These are phyloP conservation scores for Ostrea denselamellosa DNA, from an alignment of 1,140 invertebrate genomes.

Conservation along the genomic window DNA sequence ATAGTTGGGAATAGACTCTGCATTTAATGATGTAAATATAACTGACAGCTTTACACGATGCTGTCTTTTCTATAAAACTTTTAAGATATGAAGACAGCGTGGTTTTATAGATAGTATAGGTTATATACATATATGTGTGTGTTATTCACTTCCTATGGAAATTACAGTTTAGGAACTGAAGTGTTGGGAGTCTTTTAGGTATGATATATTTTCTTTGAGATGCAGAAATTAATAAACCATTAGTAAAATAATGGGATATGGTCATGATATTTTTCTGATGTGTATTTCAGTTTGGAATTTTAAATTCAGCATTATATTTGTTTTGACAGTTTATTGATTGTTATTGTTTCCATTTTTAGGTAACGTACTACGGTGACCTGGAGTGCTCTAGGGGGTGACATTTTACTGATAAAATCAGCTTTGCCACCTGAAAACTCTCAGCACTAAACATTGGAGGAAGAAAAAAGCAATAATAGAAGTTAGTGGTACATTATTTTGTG, in stretches of 20 bases:
- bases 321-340: neutral
- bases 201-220: neutral
- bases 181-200: neutral
- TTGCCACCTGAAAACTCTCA: neutral
- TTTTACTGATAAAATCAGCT: neutral
- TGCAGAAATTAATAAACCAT: no score
- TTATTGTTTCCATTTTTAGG: neutral
- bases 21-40: neutral
- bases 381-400: neutral
- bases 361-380: neutral
- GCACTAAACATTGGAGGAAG: neutral
- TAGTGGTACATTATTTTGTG: neutral
- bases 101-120: neutral
- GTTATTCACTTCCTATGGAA: neutral
- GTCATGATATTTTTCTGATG: no score
- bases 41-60: slow-evolving; percentile 15
- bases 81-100: no score
- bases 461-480: neutral
- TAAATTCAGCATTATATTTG: neutral
- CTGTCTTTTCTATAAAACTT: no score
- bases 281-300: neutral
- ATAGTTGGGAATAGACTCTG: neutral
- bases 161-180: neutral
- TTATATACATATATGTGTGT: slow-evolving; percentile 7
- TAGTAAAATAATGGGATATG: no score